A percentile compares a stretch with the other conserved stretches of the same genome.
Conservation (phyloP, 30 jellyfish, hydroid and myxozoan species). For the Cassiopea andromeda region DNA sequence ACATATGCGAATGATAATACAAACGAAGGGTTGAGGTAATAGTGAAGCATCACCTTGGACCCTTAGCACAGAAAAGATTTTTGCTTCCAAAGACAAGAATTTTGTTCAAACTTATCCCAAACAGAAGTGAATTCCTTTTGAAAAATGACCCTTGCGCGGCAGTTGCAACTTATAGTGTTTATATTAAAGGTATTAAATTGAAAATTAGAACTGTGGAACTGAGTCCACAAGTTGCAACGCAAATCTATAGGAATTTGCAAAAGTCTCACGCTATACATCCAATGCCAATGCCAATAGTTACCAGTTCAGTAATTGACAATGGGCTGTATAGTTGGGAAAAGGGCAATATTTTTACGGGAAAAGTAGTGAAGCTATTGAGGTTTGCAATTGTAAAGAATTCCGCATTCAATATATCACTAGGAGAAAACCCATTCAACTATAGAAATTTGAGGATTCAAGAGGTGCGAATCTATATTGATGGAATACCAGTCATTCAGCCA, state of each 20-base stretch:
- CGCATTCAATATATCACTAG: neutral
- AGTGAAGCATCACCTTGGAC: neutral
- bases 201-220: neutral
- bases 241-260: neutral
- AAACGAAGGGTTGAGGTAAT: neutral
- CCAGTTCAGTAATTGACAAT: neutral
- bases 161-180: neutral
- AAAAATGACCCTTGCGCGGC: neutral
- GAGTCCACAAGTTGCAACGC: neutral
- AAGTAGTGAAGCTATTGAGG: neutral
- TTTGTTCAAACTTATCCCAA: neutral
- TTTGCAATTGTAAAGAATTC: neutral
- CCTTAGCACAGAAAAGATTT: neutral
- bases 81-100: neutral
- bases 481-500: neutral
- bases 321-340: neutral
- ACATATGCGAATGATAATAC: neutral
- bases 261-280: neutral
- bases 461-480: neutral
- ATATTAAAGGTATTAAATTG: neutral
- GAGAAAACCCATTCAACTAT: neutral
- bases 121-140: neutral
- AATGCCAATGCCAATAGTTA: neutral
- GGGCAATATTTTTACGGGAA: neutral
- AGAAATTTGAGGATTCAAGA: neutral